Conservation (phyloP, 2,113 vertebrate species). For the Oreochromis aureus region DNA sequence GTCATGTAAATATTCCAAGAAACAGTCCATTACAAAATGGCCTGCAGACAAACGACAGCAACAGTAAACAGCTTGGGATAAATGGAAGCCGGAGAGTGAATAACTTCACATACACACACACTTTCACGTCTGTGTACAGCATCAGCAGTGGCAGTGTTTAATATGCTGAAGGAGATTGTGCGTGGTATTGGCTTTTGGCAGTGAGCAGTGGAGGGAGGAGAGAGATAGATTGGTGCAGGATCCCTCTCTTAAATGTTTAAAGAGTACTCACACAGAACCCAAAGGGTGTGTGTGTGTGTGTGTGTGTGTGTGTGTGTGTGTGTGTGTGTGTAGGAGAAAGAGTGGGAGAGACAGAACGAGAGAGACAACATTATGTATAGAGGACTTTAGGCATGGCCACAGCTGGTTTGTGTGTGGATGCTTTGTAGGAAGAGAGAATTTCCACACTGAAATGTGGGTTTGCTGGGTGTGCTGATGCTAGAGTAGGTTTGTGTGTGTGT, state of each 20-base stretch:
- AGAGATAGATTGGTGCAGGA: constrained; percentile 64
- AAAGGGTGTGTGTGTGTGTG: neutral
- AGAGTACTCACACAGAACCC: constrained; percentile 41
- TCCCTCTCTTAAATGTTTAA: constrained; percentile 73
- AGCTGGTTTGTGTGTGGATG: constrained; percentile 7
- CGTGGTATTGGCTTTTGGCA: constrained; percentile 34
- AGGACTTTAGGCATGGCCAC: constrained; percentile 44
- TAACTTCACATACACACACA: neutral
- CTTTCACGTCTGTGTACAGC: neutral
- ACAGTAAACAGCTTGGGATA: neutral
- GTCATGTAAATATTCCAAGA: constrained; percentile 4
- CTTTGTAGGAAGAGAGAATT: neutral
- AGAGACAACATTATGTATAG: constrained; percentile 49
- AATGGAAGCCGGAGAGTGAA: neutral
- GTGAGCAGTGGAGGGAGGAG: constrained; percentile 12
- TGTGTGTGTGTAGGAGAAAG: neutral
- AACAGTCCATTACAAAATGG: neutral
- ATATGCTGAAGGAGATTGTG: constrained; percentile 49
- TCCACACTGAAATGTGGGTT: neutral
- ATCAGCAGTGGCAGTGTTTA: constrained; percentile 12
- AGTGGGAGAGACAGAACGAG: neutral
- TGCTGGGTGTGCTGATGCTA: neutral
- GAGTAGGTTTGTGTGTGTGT: neutral
- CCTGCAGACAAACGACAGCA: neutral
- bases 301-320: neutral